Percentiles rank a stretch among this genome's conserved stretches.
Conservation (phyloP, 2,888 invertebrate genomes). For the Synergus itoensis region DNA sequence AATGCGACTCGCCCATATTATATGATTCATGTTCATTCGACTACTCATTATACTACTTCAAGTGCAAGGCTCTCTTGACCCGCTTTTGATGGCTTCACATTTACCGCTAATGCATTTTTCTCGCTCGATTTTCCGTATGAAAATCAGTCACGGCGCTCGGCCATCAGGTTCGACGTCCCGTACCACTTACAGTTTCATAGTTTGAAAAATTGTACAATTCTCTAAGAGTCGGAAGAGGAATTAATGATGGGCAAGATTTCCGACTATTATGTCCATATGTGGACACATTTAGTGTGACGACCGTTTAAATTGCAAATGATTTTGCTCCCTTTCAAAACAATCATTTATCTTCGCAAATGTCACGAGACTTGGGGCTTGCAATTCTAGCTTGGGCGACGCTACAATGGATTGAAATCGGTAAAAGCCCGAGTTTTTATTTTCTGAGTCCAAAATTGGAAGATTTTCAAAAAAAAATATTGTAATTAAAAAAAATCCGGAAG, state of each 20-base stretch:
- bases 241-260: slow-evolving; percentile 10
- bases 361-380: slow-evolving; percentile 23
- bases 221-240: neutral
- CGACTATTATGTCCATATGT: slow-evolving; percentile 16
- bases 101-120: slow-evolving; percentile 23
- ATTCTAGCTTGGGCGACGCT: neutral
- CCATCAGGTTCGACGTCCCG: neutral
- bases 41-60: neutral
- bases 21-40: neutral
- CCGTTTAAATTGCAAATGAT: slow-evolving; percentile 28
- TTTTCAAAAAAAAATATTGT: too few relatives aligned
- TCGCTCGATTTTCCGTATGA: neutral
- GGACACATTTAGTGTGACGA: slow-evolving; percentile 14
- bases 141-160: neutral
- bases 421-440: neutral
- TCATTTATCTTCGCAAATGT: slow-evolving; percentile 40
- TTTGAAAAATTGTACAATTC: slow-evolving; percentile 9
- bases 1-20: neutral
- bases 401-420: too few relatives aligned
- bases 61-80: slow-evolving; percentile 12
- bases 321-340: neutral
- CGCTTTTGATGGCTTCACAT: neutral
- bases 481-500: too few relatives aligned
- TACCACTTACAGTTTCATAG: neutral
- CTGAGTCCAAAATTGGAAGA: neutral